Conservation (phyloP, 2,888 invertebrate species). For the Yponomeuta malinellus region DNA sequence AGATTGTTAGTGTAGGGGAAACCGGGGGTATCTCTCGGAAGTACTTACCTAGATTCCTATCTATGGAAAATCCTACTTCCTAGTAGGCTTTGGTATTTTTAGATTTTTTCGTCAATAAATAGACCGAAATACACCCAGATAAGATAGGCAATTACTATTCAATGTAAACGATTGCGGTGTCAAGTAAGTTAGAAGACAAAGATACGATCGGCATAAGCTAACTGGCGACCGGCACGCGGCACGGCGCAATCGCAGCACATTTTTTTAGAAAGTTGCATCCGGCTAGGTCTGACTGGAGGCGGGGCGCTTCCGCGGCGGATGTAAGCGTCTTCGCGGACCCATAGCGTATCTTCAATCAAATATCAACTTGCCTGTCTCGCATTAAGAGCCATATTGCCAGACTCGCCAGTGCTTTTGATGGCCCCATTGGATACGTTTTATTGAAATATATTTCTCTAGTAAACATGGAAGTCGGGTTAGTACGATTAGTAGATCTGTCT, state of each 20-base stretch:
- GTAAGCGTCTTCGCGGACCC: constrained; percentile 43
- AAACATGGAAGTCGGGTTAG: constrained; percentile 10
- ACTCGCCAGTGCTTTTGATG: constrained; percentile 14
- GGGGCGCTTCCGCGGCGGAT: constrained; percentile 65
- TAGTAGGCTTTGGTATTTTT: neutral
- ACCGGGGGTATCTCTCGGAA: too few species aligned
- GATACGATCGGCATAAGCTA: neutral
- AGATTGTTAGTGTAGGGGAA: too few species aligned
- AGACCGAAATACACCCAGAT: neutral
- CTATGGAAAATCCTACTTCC: too few species aligned
- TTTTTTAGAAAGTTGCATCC: constrained; percentile 74
- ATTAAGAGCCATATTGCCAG: constrained; percentile 12
- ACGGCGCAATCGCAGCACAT: constrained; percentile 45
- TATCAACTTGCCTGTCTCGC: constrained; percentile 4
- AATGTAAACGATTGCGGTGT: neutral
- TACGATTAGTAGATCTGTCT: constrained; percentile 11
- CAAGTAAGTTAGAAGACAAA: neutral
- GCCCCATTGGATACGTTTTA: constrained; percentile 18
- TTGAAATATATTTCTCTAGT: constrained; percentile 25
- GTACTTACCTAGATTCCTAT: too few species aligned
- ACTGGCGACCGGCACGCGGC: neutral
- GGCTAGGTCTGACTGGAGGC: constrained; percentile 44
- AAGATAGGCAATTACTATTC: neutral
- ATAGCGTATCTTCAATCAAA: constrained; percentile 32
- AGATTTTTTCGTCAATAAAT: neutral